phyloP scores from a whole-genome alignment of 92 coral and sea anemone species.

The Porites lobata region DNA sequence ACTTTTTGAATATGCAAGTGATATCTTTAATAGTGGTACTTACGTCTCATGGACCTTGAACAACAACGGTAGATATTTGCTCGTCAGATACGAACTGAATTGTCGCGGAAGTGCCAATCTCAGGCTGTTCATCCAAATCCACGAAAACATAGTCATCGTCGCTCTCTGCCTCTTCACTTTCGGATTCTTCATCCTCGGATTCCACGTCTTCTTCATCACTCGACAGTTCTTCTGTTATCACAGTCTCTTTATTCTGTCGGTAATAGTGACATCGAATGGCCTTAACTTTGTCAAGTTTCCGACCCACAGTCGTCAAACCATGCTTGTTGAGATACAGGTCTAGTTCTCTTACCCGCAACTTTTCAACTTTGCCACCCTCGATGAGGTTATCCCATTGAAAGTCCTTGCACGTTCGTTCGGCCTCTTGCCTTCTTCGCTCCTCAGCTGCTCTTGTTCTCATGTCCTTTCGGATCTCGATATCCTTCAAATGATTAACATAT shows the following conservation, averaged over 20 bases:
- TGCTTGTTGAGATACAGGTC: background rate
- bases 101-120: constrained; percentile 13
- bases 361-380: constrained; percentile 23
- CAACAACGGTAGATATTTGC: background rate
- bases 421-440: constrained; percentile 22
- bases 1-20: background rate
- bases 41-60: background rate
- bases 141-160: constrained; percentile 3
- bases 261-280: too few species aligned
- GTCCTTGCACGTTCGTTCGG: constrained; percentile 12
- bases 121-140: constrained; percentile 17
- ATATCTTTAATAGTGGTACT: background rate
- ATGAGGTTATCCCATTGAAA: background rate
- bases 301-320: too few species aligned
- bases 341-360: background rate
- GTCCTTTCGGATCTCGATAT: constrained; percentile 1
- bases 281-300: too few species aligned
- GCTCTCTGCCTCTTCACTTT: constrained; percentile 5
- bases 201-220: constrained; percentile 19
- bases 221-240: background rate
- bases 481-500: constrained; percentile 2
- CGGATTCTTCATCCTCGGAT: constrained; percentile 18
- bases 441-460: constrained; percentile 6
- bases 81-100: constrained; percentile 19
- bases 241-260: background rate